phyloP scores from a whole-genome alignment of 2,113 vertebrate genomes.

The Anolis carolinensis region DNA sequence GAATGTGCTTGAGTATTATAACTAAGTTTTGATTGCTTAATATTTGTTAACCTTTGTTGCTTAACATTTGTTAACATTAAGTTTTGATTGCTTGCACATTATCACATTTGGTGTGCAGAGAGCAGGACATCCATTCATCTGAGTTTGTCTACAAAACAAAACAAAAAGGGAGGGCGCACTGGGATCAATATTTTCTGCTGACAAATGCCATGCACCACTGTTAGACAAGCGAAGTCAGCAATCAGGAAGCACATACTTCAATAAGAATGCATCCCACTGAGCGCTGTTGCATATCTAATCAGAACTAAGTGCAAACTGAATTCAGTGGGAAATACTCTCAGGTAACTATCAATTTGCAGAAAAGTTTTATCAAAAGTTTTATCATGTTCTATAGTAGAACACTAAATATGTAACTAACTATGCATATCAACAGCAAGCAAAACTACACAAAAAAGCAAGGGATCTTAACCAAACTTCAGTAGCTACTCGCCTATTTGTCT shows the following conservation, averaged over 20 bases:
- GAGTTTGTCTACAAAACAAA: neutral
- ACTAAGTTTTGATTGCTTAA: neutral
- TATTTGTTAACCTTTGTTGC: neutral
- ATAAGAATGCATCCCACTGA: neutral
- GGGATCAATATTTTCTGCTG: neutral
- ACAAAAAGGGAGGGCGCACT: neutral
- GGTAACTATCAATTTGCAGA: neutral
- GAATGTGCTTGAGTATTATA: neutral
- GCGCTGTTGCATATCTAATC: neutral
- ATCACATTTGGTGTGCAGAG: neutral
- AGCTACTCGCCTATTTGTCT: neutral
- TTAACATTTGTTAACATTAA: neutral
- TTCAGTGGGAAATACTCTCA: neutral
- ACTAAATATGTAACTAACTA: neutral
- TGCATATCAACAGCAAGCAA: neutral
- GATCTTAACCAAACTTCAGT: slow-evolving; percentile 30
- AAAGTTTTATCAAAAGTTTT: neutral
- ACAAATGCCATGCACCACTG: neutral
- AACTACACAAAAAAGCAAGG: neutral
- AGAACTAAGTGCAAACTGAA: neutral
- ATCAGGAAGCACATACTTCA: neutral
- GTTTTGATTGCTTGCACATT: neutral
- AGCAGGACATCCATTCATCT: neutral
- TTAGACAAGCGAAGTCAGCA: neutral
- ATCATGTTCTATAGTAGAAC: neutral